Conservation (phyloP, 2,888 invertebrate species). For the Yponomeuta evonymella region DNA sequence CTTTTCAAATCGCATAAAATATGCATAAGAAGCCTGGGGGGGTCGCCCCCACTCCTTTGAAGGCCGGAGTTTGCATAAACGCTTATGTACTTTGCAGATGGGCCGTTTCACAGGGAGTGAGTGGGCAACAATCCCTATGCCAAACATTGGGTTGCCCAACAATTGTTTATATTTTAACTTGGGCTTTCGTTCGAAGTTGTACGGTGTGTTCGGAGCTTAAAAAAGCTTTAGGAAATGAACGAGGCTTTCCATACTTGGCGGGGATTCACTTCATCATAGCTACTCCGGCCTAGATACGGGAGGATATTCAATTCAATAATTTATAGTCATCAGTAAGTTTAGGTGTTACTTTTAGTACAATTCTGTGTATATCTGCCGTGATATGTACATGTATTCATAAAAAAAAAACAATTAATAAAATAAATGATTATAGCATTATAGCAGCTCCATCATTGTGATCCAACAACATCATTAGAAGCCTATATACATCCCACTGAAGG, state of each 20-base stretch:
- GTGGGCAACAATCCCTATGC: conserved; percentile 30
- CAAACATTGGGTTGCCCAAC: conserved; percentile 31
- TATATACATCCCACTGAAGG: too few species aligned
- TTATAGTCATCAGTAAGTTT: too few species aligned
- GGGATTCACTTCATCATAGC: neutral
- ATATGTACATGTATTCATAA: too few species aligned
- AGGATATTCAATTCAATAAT: too few species aligned
- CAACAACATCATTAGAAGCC: too few species aligned
- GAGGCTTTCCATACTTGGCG: neutral
- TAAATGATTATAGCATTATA: too few species aligned
- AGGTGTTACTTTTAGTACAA: too few species aligned
- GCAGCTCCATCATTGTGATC: too few species aligned
- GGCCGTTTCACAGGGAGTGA: conserved; percentile 32
- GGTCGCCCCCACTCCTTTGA: conserved; percentile 19
- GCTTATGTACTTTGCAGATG: conserved; percentile 35
- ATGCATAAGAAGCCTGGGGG: conserved; percentile 23
- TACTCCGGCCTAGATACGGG: neutral
- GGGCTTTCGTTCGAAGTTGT: conserved; percentile 3
- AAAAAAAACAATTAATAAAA: too few species aligned
- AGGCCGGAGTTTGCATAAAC: conserved; percentile 29
- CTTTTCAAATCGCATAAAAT: conserved; percentile 28
- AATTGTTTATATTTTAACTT: conserved; percentile 28
- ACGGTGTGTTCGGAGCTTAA: conserved; percentile 9
- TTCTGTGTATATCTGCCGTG: too few species aligned
- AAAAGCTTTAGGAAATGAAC: conserved; percentile 1